These are phyloP conservation scores for Coenobita brevimanus DNA, from an alignment of 1,140 invertebrate genomes.

Conservation along the genomic window DNA sequence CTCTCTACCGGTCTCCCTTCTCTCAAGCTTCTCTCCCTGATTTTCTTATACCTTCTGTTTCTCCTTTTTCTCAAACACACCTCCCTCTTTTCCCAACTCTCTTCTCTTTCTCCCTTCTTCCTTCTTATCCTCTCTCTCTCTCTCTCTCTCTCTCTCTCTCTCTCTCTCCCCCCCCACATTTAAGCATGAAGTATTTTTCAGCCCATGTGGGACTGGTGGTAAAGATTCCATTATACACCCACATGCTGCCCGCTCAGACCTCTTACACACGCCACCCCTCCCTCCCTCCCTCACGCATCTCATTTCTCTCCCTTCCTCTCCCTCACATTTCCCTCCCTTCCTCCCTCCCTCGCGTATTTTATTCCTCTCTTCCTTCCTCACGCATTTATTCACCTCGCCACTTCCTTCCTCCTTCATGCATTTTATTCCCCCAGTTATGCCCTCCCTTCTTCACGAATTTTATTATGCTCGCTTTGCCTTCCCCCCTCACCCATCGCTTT, in stretches of 20 bases:
- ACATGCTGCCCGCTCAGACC: neutral
- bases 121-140: neutral
- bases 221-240: conserved; percentile 4
- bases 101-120: neutral
- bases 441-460: too few species aligned
- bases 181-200: conserved; percentile 6
- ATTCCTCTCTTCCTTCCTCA: neutral
- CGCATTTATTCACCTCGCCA: too few species aligned
- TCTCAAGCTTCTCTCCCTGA: too few species aligned
- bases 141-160: conserved; percentile 3
- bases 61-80: neutral
- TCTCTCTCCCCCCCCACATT: neutral
- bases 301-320: neutral
- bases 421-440: too few species aligned
- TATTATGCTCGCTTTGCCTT: too few species aligned
- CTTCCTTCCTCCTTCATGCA: too few species aligned
- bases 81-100: neutral
- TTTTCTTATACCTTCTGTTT: too few species aligned
- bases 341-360: neutral
- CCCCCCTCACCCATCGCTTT: too few species aligned
- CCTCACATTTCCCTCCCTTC: neutral
- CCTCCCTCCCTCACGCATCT: neutral
- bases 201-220: neutral
- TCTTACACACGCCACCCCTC: neutral
- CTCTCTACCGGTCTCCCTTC: too few species aligned